A percentile compares a stretch with the other conserved stretches of the same genome.
These are phyloP conservation scores for Pantherophis alleghaniensis DNA, from an alignment of 2,797 vertebrate species.

Conservation along the genomic window DNA sequence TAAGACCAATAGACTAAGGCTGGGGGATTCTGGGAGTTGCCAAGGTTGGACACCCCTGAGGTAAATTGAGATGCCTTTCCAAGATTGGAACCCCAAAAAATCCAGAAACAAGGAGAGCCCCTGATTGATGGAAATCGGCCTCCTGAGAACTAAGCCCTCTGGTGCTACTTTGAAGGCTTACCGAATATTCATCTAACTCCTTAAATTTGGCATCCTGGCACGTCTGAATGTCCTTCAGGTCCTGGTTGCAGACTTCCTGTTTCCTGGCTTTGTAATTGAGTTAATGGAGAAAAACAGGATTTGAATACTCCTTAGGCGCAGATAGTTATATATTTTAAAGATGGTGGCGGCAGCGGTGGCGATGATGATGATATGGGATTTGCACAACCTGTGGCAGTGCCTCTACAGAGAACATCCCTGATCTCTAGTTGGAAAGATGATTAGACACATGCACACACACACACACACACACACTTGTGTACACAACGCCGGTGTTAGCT, in stretches of 20 bases:
- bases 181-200: neutral
- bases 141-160: neutral
- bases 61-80: neutral
- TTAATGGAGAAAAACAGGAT: constrained; percentile 67
- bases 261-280: constrained; percentile 67
- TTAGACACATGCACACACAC: neutral
- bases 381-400: constrained; percentile 72
- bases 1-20: neutral
- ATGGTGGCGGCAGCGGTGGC: neutral
- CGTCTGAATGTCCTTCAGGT: constrained; percentile 37
- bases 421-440: constrained; percentile 66
- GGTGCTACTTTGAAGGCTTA: constrained; percentile 2
- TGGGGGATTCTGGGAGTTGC: neutral
- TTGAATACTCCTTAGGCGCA: constrained; percentile 68
- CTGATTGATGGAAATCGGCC: constrained; percentile 6
- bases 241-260: constrained; percentile 69
- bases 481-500: constrained; percentile 64
- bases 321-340: constrained; percentile 66
- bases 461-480: constrained; percentile 54
- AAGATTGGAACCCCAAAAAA: constrained; percentile 7
- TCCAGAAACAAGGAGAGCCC: neutral
- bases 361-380: constrained; percentile 56
- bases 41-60: neutral
- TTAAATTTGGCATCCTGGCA: constrained; percentile 21
- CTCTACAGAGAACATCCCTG: constrained; percentile 72